Percentiles rank a stretch among this genome's conserved stretches.
These are phyloP conservation scores for Hyaena hyaena DNA, from an alignment of 2,113 vertebrate species.

Conservation along the genomic window DNA sequence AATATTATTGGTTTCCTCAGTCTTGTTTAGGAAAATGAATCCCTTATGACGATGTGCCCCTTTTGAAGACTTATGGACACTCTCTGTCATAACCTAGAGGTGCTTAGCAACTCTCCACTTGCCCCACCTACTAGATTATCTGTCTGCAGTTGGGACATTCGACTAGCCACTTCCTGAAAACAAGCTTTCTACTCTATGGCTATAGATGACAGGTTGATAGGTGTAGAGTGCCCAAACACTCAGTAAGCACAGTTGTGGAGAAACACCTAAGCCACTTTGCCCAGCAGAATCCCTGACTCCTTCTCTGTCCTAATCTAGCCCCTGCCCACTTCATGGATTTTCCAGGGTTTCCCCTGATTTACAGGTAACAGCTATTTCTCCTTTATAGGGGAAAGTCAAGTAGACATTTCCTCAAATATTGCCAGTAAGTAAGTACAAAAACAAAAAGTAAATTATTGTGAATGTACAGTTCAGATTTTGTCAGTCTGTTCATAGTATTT, in stretches of 20 bases:
- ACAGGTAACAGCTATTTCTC: not conserved
- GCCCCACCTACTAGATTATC: constrained; percentile 42
- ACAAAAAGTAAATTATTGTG: not conserved
- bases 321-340: not conserved
- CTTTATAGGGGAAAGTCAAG: not conserved
- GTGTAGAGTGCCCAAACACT: not conserved
- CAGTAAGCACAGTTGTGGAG: not conserved
- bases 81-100: constrained; percentile 22
- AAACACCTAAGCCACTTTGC: not conserved
- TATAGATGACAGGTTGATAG: not conserved
- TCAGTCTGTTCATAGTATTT: not conserved
- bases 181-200: constrained; percentile 24
- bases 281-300: not conserved
- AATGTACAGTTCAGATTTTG: constrained; percentile 25
- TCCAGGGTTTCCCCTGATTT: not conserved
- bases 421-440: constrained; percentile 27
- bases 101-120: constrained; percentile 23
- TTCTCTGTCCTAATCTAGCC: not conserved
- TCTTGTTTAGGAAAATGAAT: not conserved
- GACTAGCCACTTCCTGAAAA: constrained; percentile 62
- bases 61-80: constrained; percentile 15
- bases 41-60: not conserved
- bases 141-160: constrained; percentile 60
- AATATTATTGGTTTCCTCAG: not conserved
- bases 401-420: not conserved